Evolutionary conservation across 1,140 invertebrate genomes (phyloP), one percentile per base, ranked within the genome.

Genomic region (Arion vulgaris): DNA sequence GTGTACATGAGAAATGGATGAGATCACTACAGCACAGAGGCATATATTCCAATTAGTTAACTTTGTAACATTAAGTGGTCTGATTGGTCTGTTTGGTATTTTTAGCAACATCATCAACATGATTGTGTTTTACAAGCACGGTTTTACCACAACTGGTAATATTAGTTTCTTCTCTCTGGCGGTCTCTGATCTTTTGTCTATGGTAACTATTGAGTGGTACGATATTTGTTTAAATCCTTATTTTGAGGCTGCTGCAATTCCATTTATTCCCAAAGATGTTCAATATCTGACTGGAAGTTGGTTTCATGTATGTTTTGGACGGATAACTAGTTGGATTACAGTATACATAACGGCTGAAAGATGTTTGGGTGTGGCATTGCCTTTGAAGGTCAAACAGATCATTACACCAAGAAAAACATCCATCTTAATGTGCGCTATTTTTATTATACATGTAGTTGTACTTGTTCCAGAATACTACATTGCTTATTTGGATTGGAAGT

Each of bases 361-460:
- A 36, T 79, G 53, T 41, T 36, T 66, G 9, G 66, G 53, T 45
- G 36, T 79, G 0, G 36, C 57, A 9, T 32, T 79, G 0, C 76
- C 76, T 1, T 38, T 79, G 45, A 79, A 79, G 32, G 57, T 62
- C 0, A 79, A 79, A 34, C 19, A 36, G 5, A 39, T 79, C 4
- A 45, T 79, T 45, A 79, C 53, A 1, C 51, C 53, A 9, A 9
- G 1, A 39, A 62, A 57, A 38, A 68, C 57, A 26, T n/a, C n/a
- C n/a, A n/a, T n/a, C n/a, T n/a, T n/a, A 53, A n/a, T 5, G 28
- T 39, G n/a, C 13, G n/a, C 68, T 15, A 38, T 76, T 1, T 32
- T 1, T 36, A 13, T 57, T n/a, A 76, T 76, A 11, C 53, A 26
- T 34, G 15, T 76, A 4, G 2, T 76, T 7, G 53, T 36, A 2